Conservation (phyloP, 2,797 vertebrate genomes). For the Spinus olivaceus region DNA sequence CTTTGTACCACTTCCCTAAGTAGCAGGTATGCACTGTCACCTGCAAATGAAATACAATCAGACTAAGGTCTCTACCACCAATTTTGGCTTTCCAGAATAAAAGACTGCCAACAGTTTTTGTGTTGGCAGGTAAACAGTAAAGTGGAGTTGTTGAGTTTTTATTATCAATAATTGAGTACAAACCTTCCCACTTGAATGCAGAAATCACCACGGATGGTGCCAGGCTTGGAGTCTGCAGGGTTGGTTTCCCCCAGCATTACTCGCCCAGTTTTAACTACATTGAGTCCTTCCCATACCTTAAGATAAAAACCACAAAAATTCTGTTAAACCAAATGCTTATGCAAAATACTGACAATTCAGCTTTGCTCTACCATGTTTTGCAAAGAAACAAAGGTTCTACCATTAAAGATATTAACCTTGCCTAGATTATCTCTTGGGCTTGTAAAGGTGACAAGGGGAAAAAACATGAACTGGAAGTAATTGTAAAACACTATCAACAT, state of each 20-base stretch:
- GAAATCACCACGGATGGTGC: constrained; percentile 93
- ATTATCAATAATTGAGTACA: neutral
- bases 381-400: neutral
- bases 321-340: neutral
- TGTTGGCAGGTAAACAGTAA: neutral
- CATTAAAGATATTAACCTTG: neutral
- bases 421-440: neutral
- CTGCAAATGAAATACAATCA: neutral
- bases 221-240: constrained; percentile 89
- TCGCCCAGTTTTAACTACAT: constrained; percentile 87
- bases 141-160: neutral
- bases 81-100: neutral
- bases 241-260: constrained; percentile 93
- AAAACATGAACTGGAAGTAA: accelerated
- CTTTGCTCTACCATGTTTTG: neutral
- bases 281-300: constrained; percentile 92
- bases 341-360: neutral
- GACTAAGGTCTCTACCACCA: neutral
- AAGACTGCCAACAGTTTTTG: neutral
- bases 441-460: neutral
- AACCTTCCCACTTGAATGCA: constrained; percentile 91
- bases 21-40: neutral
- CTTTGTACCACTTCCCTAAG: neutral
- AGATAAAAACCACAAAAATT: neutral
- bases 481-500: accelerated